These are phyloP conservation scores for Rhopalosiphum nymphaeae DNA, from an alignment of 2,888 invertebrate species.

Conservation along the genomic window DNA sequence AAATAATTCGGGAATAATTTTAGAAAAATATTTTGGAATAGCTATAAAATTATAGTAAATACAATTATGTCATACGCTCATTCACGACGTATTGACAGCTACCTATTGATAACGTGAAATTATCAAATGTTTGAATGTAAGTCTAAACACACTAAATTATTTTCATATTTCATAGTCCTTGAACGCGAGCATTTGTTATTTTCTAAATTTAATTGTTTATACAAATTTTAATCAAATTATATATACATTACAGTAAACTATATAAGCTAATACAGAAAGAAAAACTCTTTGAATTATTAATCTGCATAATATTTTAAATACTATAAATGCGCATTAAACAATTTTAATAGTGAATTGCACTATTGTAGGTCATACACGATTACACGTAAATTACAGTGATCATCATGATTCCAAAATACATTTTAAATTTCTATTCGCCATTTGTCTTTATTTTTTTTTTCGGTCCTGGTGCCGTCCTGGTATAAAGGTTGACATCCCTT, in stretches of 20 bases:
- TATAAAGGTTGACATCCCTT: background rate
- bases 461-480: background rate
- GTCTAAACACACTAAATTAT: background rate
- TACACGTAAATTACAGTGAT: background rate
- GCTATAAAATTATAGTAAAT: background rate
- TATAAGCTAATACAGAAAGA: background rate
- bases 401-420: background rate
- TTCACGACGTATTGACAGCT: background rate
- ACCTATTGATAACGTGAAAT: background rate
- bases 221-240: background rate
- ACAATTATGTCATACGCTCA: background rate
- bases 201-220: background rate
- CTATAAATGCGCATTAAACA: background rate
- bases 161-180: background rate
- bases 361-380: background rate
- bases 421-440: background rate
- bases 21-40: background rate
- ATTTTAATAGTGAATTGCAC: background rate
- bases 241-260: background rate
- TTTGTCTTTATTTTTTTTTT: background rate
- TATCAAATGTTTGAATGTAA: background rate
- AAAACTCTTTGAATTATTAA: background rate
- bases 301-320: background rate
- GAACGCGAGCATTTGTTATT: background rate
- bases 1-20: too few species aligned